phyloP scores from a whole-genome alignment of 2,888 invertebrate species.

The Stramonita haemastoma region DNA sequence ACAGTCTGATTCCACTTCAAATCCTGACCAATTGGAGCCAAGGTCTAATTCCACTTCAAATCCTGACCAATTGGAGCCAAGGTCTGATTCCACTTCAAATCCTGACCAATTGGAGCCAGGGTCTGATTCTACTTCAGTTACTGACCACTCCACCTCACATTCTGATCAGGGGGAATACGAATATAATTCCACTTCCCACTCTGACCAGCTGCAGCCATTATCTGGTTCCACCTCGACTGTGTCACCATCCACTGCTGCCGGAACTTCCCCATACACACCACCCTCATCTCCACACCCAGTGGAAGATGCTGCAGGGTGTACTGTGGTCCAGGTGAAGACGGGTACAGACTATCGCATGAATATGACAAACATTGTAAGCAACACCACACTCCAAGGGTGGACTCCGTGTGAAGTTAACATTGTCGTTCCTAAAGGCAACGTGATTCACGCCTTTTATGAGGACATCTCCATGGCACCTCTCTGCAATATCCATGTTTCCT shows the following conservation, averaged over 20 bases:
- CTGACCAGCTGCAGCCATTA: too few species aligned
- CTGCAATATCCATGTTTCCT: neutral
- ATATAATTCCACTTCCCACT: too few species aligned
- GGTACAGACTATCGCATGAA: neutral
- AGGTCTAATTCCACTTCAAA: too few species aligned
- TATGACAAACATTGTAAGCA: neutral
- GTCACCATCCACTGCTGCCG: neutral
- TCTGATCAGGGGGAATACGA: too few species aligned
- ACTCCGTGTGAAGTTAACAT: neutral
- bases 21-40: too few species aligned
- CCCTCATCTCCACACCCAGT: neutral
- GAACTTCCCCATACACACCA: neutral
- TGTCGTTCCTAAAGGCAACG: neutral
- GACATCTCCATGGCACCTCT: neutral
- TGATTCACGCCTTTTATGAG: neutral
- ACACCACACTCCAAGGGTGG: neutral
- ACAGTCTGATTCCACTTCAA: too few species aligned
- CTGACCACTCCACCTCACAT: too few species aligned
- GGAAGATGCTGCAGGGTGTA: neutral
- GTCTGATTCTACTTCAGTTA: too few species aligned
- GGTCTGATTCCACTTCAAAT: too few species aligned
- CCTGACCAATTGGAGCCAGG: too few species aligned
- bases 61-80: too few species aligned
- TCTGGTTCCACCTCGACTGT: too few species aligned
- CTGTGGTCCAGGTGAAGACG: neutral